A percentile compares a stretch with the other conserved stretches of the same genome.
phyloP scores from a whole-genome alignment of 2,888 invertebrate genomes.

The Petrolisthes manimaculis region DNA sequence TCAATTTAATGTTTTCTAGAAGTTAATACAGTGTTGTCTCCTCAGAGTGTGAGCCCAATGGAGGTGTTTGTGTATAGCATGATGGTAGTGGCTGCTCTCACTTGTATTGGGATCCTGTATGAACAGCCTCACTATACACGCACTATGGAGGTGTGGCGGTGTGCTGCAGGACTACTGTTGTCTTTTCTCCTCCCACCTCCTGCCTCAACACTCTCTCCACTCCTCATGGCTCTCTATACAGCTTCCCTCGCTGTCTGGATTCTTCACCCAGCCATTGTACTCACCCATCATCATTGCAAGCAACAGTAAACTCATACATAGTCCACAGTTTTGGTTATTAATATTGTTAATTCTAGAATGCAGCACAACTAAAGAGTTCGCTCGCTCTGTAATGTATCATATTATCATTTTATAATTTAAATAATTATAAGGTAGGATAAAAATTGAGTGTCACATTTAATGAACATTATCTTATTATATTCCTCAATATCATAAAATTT shows the following conservation, averaged over 20 bases:
- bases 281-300: not conserved
- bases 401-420: too few relatives aligned
- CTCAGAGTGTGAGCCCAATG: slow-evolving; percentile 1
- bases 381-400: too few relatives aligned
- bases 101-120: slow-evolving; percentile 38
- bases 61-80: slow-evolving; percentile 35
- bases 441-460: too few relatives aligned
- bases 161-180: not conserved
- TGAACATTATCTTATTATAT: too few relatives aligned
- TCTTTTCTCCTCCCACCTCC: slow-evolving; percentile 33
- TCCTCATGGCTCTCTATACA: slow-evolving; percentile 23
- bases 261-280: not conserved
- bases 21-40: too few relatives aligned
- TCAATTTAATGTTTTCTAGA: too few relatives aligned
- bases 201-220: not conserved
- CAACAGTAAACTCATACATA: too few relatives aligned
- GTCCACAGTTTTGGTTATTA: too few relatives aligned
- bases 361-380: too few relatives aligned
- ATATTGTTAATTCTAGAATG: too few relatives aligned
- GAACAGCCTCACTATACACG: slow-evolving; percentile 20
- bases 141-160: slow-evolving; percentile 15
- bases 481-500: too few relatives aligned
- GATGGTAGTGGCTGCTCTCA: slow-evolving; percentile 32
- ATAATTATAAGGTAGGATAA: too few relatives aligned
- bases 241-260: slow-evolving; percentile 22